Percentiles rank a stretch among this genome's conserved stretches.
These are phyloP conservation scores for Mechanitis messenoides DNA, from an alignment of 2,888 invertebrate species.

Conservation along the genomic window DNA sequence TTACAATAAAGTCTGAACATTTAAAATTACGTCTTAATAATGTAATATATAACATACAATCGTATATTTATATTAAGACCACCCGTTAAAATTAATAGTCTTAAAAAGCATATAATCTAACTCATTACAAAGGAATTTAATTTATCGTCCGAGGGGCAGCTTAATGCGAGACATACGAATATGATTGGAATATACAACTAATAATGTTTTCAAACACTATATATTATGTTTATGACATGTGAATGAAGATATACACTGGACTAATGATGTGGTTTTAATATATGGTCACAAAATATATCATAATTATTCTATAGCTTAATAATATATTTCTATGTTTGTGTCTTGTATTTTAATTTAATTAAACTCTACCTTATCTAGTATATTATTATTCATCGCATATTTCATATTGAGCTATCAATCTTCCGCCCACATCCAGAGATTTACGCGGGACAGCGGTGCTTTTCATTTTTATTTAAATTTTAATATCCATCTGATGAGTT, in stretches of 20 bases:
- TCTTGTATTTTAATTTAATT: slow-evolving; percentile 1
- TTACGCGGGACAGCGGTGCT: slow-evolving; percentile 43
- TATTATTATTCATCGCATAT: slow-evolving; percentile 42
- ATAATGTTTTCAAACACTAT: slow-evolving; percentile 18
- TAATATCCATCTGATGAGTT: slow-evolving; percentile 50
- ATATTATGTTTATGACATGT: slow-evolving; percentile 17
- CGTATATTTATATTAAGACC: slow-evolving; percentile 38
- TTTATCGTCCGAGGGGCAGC: slow-evolving; percentile 51
- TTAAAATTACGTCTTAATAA: slow-evolving; percentile 8
- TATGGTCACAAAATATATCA: not conserved
- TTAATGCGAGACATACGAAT: slow-evolving; percentile 38
- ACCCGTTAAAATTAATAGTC: slow-evolving; percentile 54
- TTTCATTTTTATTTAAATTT: slow-evolving; percentile 58
- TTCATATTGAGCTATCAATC: slow-evolving; percentile 62
- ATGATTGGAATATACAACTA: slow-evolving; percentile 18
- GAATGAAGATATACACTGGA: slow-evolving; percentile 7
- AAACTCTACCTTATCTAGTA: slow-evolving; percentile 28
- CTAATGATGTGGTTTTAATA: not conserved
- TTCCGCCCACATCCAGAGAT: slow-evolving; percentile 53
- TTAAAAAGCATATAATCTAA: slow-evolving; percentile 55
- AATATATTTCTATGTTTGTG: not conserved
- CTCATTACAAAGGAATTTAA: slow-evolving; percentile 63
- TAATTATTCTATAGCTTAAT: too few relatives aligned
- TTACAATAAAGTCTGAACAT: not conserved
- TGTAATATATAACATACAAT: slow-evolving; percentile 21